These are phyloP conservation scores for Rhinoraja longicauda DNA, from an alignment of 2,797 vertebrate genomes.

Conservation along the genomic window DNA sequence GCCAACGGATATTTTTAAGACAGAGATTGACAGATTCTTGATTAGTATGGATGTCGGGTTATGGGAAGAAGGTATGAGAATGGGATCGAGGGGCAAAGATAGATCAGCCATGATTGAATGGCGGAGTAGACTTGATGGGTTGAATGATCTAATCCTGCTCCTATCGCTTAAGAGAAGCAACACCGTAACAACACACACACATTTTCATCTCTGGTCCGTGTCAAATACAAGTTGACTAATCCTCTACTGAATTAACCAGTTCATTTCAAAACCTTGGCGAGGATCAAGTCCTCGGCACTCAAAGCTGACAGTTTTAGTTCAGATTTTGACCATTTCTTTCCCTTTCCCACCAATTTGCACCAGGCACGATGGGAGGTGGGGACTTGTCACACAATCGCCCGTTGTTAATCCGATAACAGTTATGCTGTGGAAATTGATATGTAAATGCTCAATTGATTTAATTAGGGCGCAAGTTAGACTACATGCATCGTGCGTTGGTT, in stretches of 20 bases:
- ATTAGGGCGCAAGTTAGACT: slow-evolving; percentile 41
- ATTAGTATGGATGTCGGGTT: too few relatives aligned
- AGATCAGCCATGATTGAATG: too few relatives aligned
- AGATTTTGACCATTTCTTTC: slow-evolving; percentile 53
- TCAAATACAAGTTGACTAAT: slow-evolving; percentile 50
- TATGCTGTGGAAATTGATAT: slow-evolving; percentile 42
- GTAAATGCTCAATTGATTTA: slow-evolving; percentile 46
- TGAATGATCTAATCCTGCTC: too few relatives aligned
- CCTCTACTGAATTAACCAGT: slow-evolving; percentile 45
- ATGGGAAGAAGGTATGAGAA: too few relatives aligned
- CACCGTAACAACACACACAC: slow-evolving; percentile 44
- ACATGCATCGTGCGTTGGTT: not conserved
- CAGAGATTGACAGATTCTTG: too few relatives aligned
- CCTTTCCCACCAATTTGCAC: slow-evolving; percentile 49
- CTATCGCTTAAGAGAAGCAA: slow-evolving; percentile 44
- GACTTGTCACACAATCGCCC: slow-evolving; percentile 38
- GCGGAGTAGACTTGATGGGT: too few relatives aligned
- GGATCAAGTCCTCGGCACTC: slow-evolving; percentile 49
- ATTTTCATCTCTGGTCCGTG: slow-evolving; percentile 44
- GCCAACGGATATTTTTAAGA: too few relatives aligned
- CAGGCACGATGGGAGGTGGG: slow-evolving; percentile 47
- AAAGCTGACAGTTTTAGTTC: slow-evolving; percentile 50
- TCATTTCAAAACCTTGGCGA: slow-evolving; percentile 52
- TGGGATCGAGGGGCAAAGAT: too few relatives aligned
- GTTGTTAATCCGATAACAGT: slow-evolving; percentile 45